Base-by-base conservation (phyloP, 92 coral and sea anemone species). In the Paramuricea clavata region DNA sequence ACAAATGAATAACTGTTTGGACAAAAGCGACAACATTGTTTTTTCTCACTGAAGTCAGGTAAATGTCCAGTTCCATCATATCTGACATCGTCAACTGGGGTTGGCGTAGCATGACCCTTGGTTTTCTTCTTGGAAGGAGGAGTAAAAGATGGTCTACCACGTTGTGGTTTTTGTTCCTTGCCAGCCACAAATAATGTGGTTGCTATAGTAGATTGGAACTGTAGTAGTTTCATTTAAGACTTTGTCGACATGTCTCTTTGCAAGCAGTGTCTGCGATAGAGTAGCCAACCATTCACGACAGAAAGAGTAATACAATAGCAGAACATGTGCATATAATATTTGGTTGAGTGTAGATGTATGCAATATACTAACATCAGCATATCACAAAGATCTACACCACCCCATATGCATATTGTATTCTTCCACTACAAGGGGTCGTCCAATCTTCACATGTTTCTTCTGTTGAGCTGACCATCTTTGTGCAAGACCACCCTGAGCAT, bases 201-300 rank as follows among this genome's bases (percentile, higher is more conserved):
- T 68, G 69, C 81, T 3, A 83, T 70, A 12, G 43, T 43, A 0
- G 81, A 0, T 62, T 83, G 87, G 39, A 83, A 83, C 43, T 5
- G 25, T 9, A 70, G 1, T 15, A 83, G 81, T 16, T 60, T 19
- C 80, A 83, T 36, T 12, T 83, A 82, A 17, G 49, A 15, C 42
- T 83, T 83, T 9, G 0, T 16, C 42, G 79, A 49, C 21, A 70
- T 82, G 27, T 42, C 32, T 42, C 47, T 83, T 39, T 65, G 77
- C 17, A 12, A 16, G 32, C 23, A 0, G 31, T 79, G 84, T 17
- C 73, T 7, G 4, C 84, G 54, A 79, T 79, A 79, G 30, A 56
- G 31, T 17, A 79, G 71, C 84, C 84, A 79, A 3, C 84, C 84
- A 33, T 79, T 79, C 2, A 79, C 84, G 13, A 57, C 33, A 33